phyloP scores from a whole-genome alignment of 2,888 invertebrate species.

The Itoplectis maculator region DNA sequence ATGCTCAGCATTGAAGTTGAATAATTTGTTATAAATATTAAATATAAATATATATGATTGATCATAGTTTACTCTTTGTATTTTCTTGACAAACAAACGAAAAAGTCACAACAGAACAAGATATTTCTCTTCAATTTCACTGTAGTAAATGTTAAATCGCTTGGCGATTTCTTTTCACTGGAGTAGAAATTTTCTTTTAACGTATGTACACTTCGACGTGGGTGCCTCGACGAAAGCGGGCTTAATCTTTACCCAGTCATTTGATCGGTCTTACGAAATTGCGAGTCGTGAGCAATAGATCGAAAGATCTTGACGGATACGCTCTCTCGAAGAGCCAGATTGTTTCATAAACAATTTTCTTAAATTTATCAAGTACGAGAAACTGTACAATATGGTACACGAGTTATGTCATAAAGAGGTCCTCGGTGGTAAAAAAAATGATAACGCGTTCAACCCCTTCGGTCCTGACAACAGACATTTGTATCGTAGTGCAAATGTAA shows the following conservation, averaged over 20 bases:
- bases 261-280: background rate
- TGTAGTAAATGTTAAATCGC: background rate
- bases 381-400: constrained; percentile 32
- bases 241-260: background rate
- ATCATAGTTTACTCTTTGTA: background rate
- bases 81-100: background rate
- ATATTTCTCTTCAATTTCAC: background rate
- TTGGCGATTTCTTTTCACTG: background rate
- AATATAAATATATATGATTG: constrained; percentile 11
- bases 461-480: background rate
- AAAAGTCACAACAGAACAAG: background rate
- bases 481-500: background rate
- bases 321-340: background rate
- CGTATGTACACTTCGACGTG: background rate
- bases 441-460: background rate
- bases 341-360: constrained; percentile 21
- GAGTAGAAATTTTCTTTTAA: background rate
- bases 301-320: background rate
- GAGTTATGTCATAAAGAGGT: constrained; percentile 49
- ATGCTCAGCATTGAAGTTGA: constrained; percentile 47
- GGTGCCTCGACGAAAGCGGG: background rate
- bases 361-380: constrained; percentile 12
- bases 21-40: constrained; percentile 4
- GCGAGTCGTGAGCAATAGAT: background rate
- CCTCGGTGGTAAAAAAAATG: background rate